Base-by-base conservation (phyloP, 1,140 invertebrate species). In the Penaeus vannamei region DNA sequence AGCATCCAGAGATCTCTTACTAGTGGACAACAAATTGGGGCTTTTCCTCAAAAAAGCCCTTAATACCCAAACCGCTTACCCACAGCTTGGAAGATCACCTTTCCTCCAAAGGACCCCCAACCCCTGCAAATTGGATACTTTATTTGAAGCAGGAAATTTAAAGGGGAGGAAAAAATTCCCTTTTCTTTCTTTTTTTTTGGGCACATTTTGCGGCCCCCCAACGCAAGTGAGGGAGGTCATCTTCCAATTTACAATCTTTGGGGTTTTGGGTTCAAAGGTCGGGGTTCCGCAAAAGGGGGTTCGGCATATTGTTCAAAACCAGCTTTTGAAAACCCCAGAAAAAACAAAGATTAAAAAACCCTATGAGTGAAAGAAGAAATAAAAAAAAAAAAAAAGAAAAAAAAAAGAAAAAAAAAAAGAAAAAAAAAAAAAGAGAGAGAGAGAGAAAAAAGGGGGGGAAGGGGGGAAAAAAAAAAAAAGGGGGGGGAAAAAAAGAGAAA, bases 201-300 rank as follows among this genome's bases (percentile, higher is more conserved):
- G 92, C 97, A 98, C 97, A 98, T 98, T 10, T 97, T 0, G 97
- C 94, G 77, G 94, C 94, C 0, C 96, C 93, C 36, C 95, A 95
- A 22, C 95, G 95, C 66, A 97, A 93, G 93, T 97, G 96, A 22
- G 93, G 91, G 32, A 97, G 92, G 59, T 94, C 94, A 32, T 93
- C 93, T 89, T 95, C 95, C 92, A 96, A 94, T 89, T 94, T 94
- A 92, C 97, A 98, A 92, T 98, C 97, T 4, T 95, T 96, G 62
- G 98, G 97, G 0, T 96, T 96, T 85, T 97, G 95, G 2, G 97
- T 96, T 98, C 97, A 92, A 98, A 98, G 1, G 98, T 98, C 97
- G 32, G n/a, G n/a, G n/a, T n/a, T 0, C 95, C 95, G 93, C 97
- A 98, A 94, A 97, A 97, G 19, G 97, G 97, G 96, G 94, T 98